Base-by-base conservation (phyloP, 2,888 invertebrate genomes). In the Plusia festucae region DNA sequence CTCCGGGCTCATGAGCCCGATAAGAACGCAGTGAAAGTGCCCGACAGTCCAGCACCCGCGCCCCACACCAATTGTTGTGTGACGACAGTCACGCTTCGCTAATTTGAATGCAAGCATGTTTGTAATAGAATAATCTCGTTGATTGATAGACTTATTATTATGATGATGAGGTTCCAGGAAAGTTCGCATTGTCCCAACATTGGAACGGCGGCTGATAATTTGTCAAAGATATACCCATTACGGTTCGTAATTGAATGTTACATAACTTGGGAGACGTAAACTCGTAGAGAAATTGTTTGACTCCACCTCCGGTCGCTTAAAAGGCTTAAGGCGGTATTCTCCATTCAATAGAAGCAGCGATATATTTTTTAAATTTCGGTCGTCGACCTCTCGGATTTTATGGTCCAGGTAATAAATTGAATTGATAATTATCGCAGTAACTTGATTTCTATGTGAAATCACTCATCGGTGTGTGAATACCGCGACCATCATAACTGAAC, bases 111-210 rank as follows among this genome's bases (percentile, higher is more conserved):
- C 86, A 85, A 84, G 86, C 85, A 85, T 87, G 88, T 86, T 86
- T 83, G 85, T 89, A 90, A 89, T 89, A 88, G 84, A 88, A 90
- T 90, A 90, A 91, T 90, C 89, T 90, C 74, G 82, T 88, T 91
- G 92, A 93, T 91, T 91, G 91, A 93, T 93, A 85, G 89, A 88
- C 87, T 89, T 90, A 91, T 91, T 91, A 90, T 92, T 49, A 88
- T 87, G 87, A 89, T 88, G 91, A 90, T 90, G 89, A 88, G 89
- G 88, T 90, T 88, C 89, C 87, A 88, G 88, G 88, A 89, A 91
- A 90, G 87, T 83, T 70, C 66, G 84, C 81, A 86, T 88, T 90
- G 90, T 90, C 86, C 88, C 86, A 88, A 78, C 82, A 84, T 78
- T 82, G 87, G 82, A 84, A 82, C 77, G 85, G 83, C 81, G 82